phyloP scores from a whole-genome alignment of 2,888 invertebrate genomes.

The Stenotaenia linearis region DNA sequence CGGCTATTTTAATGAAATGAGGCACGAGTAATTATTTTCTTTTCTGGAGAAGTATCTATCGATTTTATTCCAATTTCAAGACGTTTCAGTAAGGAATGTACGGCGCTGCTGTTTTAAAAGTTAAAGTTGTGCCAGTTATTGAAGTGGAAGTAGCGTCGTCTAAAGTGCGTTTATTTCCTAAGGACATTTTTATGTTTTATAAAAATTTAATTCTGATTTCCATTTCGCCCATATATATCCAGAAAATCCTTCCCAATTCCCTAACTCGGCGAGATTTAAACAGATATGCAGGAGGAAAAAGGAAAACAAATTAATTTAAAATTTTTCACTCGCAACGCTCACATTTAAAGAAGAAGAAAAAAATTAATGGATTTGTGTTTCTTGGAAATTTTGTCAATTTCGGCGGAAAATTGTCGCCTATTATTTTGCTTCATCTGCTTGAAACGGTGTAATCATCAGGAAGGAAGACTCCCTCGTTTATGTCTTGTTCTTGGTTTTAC shows the following conservation, averaged over 20 bases:
- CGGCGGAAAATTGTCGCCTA: neutral
- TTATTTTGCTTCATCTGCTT: neutral
- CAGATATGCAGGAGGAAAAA: no score
- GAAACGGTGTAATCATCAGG: neutral
- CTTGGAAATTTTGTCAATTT: neutral
- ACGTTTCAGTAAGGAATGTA: no score
- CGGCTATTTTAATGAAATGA: no score
- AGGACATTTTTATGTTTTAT: neutral
- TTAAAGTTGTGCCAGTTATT: no score
- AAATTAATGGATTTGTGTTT: neutral
- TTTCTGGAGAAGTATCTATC: no score
- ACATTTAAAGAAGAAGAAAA: no score
- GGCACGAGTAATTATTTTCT: no score
- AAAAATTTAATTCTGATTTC: neutral
- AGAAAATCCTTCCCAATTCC: neutral
- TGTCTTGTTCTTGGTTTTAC: conserved; percentile 14
- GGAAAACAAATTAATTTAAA: no score
- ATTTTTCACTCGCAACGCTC: no score
- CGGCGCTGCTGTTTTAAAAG: no score
- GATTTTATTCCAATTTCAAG: no score
- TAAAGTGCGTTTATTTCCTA: neutral
- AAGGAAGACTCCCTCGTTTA: conserved; percentile 20
- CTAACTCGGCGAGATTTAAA: neutral
- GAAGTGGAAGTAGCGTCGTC: neutral
- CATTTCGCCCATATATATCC: neutral